These are phyloP conservation scores for Alosa alosa DNA, from an alignment of 2,113 vertebrate species.

Conservation along the genomic window DNA sequence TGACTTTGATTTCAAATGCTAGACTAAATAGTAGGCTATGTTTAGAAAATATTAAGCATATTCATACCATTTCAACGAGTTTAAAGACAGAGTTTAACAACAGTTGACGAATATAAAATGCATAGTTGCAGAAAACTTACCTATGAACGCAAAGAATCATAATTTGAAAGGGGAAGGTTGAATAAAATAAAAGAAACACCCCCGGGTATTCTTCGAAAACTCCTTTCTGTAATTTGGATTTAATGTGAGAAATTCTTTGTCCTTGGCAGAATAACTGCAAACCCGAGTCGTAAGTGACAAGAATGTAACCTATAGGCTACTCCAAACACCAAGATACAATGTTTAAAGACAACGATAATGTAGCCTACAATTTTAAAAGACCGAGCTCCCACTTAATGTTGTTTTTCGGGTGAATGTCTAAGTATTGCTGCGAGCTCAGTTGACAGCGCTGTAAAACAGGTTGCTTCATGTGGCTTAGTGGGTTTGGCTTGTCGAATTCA, in stretches of 20 bases:
- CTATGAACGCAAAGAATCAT: constrained; percentile 79
- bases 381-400: background rate
- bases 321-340: background rate
- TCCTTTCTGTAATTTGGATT: background rate
- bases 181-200: background rate
- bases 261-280: background rate
- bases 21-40: too few relatives aligned
- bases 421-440: constrained; percentile 24
- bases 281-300: background rate
- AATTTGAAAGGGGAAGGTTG: constrained; percentile 27
- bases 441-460: constrained; percentile 38
- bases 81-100: background rate
- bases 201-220: constrained; percentile 1
- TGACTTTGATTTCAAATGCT: too few relatives aligned
- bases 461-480: constrained; percentile 39
- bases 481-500: constrained; percentile 69
- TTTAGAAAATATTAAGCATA: too few relatives aligned
- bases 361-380: background rate
- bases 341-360: background rate
- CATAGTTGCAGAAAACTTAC: constrained; percentile 57
- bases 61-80: too few relatives aligned
- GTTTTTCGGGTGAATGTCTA: constrained; percentile 28
- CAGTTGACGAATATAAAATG: background rate
- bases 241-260: constrained; percentile 23
- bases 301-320: background rate